Evolutionary conservation across 2,888 invertebrate genomes (phyloP).

Genomic region (Ischnus inquisitorius): DNA sequence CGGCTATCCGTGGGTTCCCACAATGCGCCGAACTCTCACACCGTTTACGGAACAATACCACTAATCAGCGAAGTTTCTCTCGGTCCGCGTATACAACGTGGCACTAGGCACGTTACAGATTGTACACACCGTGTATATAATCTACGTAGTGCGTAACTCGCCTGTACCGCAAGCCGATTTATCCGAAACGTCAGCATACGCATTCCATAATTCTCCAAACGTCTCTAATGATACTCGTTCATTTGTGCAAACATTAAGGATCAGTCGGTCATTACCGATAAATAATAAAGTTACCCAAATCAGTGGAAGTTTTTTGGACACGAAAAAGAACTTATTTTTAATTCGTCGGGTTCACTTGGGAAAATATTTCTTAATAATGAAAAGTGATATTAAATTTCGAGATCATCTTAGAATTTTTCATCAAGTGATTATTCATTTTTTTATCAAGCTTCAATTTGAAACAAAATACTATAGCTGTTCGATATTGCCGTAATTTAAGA

Average conservation of each 20-base stretch:
- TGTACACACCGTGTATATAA: not conserved
- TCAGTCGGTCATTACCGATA: not conserved
- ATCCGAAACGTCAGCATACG: not conserved
- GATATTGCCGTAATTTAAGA: not conserved
- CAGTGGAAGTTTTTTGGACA: too few species aligned
- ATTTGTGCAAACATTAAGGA: not conserved
- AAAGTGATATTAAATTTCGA: too few species aligned
- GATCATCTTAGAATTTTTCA: too few species aligned
- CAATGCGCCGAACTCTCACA: conserved; percentile 72
- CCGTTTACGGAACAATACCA: conserved; percentile 74
- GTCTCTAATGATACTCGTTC: not conserved
- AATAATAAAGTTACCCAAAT: not conserved
- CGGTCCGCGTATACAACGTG: conserved; percentile 28
- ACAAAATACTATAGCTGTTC: too few species aligned
- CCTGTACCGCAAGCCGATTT: conserved; percentile 34
- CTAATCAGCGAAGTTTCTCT: conserved; percentile 72
- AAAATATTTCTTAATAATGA: too few species aligned
- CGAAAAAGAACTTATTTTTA: too few species aligned
- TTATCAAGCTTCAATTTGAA: too few species aligned
- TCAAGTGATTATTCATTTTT: too few species aligned
- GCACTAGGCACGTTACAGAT: conserved; percentile 23
- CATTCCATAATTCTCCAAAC: not conserved
- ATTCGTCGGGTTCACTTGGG: too few species aligned
- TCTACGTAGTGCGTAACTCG: conserved; percentile 31
- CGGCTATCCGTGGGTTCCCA: conserved; percentile 69